Percentiles rank a stretch among this genome's conserved stretches.
Conservation (phyloP, 2,113 vertebrate species). For the Amazona guildingii region DNA sequence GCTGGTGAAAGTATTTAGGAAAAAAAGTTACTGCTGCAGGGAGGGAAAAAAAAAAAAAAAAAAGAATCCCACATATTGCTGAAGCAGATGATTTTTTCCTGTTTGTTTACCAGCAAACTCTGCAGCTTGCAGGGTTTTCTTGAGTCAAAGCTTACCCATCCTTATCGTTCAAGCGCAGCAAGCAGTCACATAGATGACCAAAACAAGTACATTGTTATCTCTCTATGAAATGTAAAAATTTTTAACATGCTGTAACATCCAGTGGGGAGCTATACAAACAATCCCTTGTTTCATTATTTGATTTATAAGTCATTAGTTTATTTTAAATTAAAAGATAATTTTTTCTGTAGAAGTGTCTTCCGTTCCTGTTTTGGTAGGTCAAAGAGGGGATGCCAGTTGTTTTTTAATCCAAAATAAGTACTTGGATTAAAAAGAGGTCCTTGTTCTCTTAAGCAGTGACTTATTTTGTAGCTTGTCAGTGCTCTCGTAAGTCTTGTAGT, state of each 20-base stretch:
- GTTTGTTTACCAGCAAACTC: constrained; percentile 41
- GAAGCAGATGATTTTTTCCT: constrained; percentile 43
- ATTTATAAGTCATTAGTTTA: not conserved
- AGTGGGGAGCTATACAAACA: not conserved
- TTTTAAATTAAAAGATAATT: not conserved
- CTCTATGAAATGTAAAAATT: not conserved
- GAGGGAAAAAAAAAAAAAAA: constrained; percentile 2
- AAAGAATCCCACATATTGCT: not conserved
- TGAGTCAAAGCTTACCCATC: not conserved
- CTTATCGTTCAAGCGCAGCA: not conserved
- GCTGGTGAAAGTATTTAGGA: constrained; percentile 76
- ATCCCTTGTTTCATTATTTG: not conserved
- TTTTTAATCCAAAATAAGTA: not conserved
- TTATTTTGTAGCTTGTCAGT: not conserved
- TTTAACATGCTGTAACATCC: not conserved
- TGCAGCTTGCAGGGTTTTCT: not conserved
- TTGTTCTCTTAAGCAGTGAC: not conserved
- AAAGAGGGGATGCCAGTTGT: not conserved
- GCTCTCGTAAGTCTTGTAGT: not conserved
- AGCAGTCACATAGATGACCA: not conserved
- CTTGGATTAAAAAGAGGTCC: not conserved
- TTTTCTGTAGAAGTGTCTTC: not conserved
- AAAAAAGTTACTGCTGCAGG: constrained; percentile 49
- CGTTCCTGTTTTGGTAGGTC: not conserved
- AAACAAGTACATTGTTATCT: not conserved